Evolutionary conservation across 2,797 vertebrate genomes (phyloP).

Genomic region (Micropoecilia bifurca): DNA sequence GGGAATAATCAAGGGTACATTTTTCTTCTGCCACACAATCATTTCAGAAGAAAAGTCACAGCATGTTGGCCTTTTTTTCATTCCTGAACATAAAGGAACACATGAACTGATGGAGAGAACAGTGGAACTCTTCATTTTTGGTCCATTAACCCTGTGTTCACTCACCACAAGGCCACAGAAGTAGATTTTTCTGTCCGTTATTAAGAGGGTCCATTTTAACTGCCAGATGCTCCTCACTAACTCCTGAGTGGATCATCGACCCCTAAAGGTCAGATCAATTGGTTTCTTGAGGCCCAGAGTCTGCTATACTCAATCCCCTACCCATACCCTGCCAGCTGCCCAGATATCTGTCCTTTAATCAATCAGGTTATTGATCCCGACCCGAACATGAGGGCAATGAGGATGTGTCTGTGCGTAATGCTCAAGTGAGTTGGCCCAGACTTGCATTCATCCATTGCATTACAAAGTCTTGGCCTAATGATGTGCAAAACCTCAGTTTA

Average conservation of each 20-base stretch:
- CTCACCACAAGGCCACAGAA: constrained; percentile 30
- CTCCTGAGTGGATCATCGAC: constrained; percentile 60
- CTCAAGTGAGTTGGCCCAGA: constrained; percentile 24
- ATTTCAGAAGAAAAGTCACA: constrained; percentile 14
- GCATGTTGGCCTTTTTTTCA: constrained; percentile 1
- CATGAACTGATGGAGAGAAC: neutral
- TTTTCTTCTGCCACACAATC: constrained; percentile 8
- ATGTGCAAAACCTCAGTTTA: constrained; percentile 43
- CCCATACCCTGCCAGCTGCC: constrained; percentile 39
- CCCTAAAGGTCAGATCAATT: constrained; percentile 63
- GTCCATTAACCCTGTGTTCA: constrained; percentile 20
- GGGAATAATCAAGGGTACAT: constrained; percentile 17
- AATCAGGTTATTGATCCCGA: constrained; percentile 68
- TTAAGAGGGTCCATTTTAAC: constrained; percentile 44
- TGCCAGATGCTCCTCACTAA: constrained; percentile 54
- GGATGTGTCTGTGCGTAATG: constrained; percentile 32
- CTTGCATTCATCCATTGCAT: constrained; percentile 41
- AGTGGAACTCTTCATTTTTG: neutral
- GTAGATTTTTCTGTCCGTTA: constrained; percentile 34
- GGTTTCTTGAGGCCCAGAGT: constrained; percentile 56
- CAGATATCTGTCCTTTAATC: constrained; percentile 60
- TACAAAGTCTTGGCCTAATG: constrained; percentile 34
- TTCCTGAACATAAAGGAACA: constrained; percentile 7
- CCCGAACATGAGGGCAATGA: constrained; percentile 36
- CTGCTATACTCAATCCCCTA: constrained; percentile 51